Evolutionary conservation across 2,113 vertebrate genomes (phyloP), one percentile per base, ranked within the genome.

Genomic region (Cynopterus brachyotis): DNA sequence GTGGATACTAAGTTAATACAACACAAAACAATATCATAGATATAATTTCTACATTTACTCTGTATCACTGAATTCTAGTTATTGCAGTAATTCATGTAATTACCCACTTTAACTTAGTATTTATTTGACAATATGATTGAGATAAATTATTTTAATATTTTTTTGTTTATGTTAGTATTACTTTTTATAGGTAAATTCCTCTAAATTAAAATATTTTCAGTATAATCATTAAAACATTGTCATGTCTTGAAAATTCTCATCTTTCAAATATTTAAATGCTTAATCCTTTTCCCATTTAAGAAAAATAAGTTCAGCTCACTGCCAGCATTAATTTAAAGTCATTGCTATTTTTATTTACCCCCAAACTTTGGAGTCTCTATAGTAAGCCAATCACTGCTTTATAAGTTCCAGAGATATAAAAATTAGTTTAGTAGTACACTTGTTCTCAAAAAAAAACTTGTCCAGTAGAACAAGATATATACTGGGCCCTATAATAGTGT

Each of bases 201-300:
- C 47, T 37, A 84, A 22, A 62, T 69, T 13, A 87, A 94, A 88
- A 24, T 70, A 78, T 87, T 7, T 92, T n/a, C 15, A 84, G 3
- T 57, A 67, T 15, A 72, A 47, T 82, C 22, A 90, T 69, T 37
- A 91, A 79, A 69, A 47, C 26, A 32, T 35, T 80, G 69, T 50
- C n/a, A 66, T 59, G 30, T 75, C 12, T 90, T 82, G 7, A 94
- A 91, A 89, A 3, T 87, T 83, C 19, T 67, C 12, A 89, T n/a
- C 4, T 91, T 94, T 95, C 53, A 84, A 72, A 75, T 66, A 75
- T 72, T 91, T 88, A 85, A 87, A 84, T 91, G 6, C 7, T 50
- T 50, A 50, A 50, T 50, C 13, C 15, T 50, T 50, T 50, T 50
- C 13, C 50, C 13, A 50, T 50, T 50, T 50, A 50, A 15, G 50